Conservation (phyloP, 30 jellyfish, hydroid and myxozoan species). For the Rhopilema esculentum region DNA sequence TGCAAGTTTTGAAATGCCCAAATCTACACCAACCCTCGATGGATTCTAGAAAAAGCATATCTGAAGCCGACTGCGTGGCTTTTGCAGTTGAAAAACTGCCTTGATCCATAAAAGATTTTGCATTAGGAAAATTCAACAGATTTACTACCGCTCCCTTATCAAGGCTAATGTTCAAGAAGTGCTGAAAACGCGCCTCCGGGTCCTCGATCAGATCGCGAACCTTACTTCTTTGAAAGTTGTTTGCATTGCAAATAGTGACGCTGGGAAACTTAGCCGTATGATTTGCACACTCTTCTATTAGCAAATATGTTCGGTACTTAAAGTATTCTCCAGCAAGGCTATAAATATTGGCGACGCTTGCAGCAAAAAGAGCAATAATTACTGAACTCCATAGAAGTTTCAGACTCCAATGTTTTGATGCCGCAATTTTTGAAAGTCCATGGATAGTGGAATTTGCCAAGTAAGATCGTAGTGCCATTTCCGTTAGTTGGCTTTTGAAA, state of each 20-base stretch:
- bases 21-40: too few species aligned
- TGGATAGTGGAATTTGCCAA: conserved; percentile 5
- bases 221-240: conserved; percentile 1
- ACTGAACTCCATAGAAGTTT: not conserved
- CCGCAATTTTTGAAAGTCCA: conserved; percentile 18
- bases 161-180: not conserved
- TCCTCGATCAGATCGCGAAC: not conserved
- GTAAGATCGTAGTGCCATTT: too few species aligned
- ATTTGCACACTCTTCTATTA: too few species aligned
- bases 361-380: not conserved
- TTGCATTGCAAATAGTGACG: too few species aligned
- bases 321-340: too few species aligned
- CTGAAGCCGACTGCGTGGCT: conserved; percentile 15
- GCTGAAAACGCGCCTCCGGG: not conserved
- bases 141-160: not conserved
- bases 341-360: not conserved
- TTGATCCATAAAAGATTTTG: not conserved
- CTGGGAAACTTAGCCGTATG: too few species aligned
- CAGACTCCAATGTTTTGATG: too few species aligned
- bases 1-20: too few species aligned
- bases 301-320: too few species aligned
- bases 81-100: not conserved
- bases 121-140: not conserved
- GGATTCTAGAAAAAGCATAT: too few species aligned
- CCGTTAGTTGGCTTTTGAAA: too few species aligned